Percentiles rank a stretch among this genome's conserved stretches.
These are phyloP conservation scores for Pandemis corylana DNA, from an alignment of 2,888 invertebrate genomes.

Conservation along the genomic window DNA sequence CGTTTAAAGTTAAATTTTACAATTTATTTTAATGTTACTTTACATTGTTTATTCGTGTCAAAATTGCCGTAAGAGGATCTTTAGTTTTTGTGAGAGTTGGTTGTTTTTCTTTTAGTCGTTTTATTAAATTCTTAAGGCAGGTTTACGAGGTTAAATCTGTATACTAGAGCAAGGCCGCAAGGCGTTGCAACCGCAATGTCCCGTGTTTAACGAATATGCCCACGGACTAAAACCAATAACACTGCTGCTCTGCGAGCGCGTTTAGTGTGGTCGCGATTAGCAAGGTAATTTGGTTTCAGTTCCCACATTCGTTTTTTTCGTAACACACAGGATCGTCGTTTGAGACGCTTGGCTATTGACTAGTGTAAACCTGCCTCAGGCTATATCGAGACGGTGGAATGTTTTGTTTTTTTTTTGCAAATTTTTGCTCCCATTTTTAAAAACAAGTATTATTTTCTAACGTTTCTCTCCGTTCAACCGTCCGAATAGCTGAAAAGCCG, in stretches of 20 bases:
- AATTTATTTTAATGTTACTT: not conserved
- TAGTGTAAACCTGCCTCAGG: not conserved
- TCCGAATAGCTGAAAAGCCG: not conserved
- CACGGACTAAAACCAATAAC: too few relatives aligned
- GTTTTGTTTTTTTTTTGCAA: not conserved
- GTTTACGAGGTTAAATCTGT: not conserved
- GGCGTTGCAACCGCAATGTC: too few relatives aligned
- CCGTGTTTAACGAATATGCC: too few relatives aligned
- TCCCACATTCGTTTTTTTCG: too few relatives aligned
- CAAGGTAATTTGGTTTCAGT: too few relatives aligned
- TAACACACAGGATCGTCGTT: not conserved
- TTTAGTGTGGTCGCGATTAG: too few relatives aligned
- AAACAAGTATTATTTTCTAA: not conserved
- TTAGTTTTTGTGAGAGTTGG: constrained; percentile 21
- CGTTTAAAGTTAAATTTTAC: not conserved
- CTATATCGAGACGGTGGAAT: not conserved
- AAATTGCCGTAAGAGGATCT: constrained; percentile 1
- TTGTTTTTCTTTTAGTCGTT: constrained; percentile 11
- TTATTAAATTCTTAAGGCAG: not conserved
- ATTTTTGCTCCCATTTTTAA: not conserved
- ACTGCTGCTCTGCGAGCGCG: too few relatives aligned
- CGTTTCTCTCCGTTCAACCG: not conserved
- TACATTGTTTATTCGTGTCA: constrained; percentile 10
- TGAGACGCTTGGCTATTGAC: not conserved
- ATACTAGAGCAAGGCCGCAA: too few relatives aligned